Evolutionary conservation across 2,797 vertebrate genomes (phyloP), one percentile per base, ranked within the genome.

Genomic region (Lepus townsendii): DNA sequence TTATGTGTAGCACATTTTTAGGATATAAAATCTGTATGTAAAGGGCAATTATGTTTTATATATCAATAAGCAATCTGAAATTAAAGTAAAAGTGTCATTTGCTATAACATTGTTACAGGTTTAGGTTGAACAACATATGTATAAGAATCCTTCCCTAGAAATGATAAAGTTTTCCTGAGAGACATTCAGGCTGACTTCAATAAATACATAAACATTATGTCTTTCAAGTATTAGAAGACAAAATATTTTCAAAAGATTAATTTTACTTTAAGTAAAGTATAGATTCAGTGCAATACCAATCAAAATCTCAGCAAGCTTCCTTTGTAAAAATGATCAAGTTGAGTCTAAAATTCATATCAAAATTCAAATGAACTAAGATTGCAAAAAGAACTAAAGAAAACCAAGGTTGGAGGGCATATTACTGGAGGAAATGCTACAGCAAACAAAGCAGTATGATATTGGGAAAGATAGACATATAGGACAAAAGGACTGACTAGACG

Each of bases 101-200:
- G 30, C 14, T 94, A 8, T 78, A 12, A 8, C 16, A 54, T 52
- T 95, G 42, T 47, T 47, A 47, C 42, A 47, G 42, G 10, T 9
- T 22, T 86, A 87, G 78, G 69, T 77, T 94, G 94, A 94, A 54
- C 60, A 30, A 77, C 76, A 80, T 63, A 38, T 65, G 7, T 89
- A 26, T 3, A 76, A 71, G n/a, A 76, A 5, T 42, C 86, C 10
- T 77, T 19, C 24, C 84, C 7, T 42, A n/a, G 84, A 72, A 92
- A 83, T 35, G 20, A 38, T 27, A 22, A 78, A 75, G 60, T 13
- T 57, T 72, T 77, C 8, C 19, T 75, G 24, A 62, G 42, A 94
- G 66, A 83, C 92, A 79, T 95, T 90, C 54, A 80, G 90, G 12
- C 38, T 87, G 30, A 83, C 30, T 26, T 91, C 72, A 95, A 65